Conservation (phyloP, 1,140 invertebrate species). For the Carposina sasakii region DNA sequence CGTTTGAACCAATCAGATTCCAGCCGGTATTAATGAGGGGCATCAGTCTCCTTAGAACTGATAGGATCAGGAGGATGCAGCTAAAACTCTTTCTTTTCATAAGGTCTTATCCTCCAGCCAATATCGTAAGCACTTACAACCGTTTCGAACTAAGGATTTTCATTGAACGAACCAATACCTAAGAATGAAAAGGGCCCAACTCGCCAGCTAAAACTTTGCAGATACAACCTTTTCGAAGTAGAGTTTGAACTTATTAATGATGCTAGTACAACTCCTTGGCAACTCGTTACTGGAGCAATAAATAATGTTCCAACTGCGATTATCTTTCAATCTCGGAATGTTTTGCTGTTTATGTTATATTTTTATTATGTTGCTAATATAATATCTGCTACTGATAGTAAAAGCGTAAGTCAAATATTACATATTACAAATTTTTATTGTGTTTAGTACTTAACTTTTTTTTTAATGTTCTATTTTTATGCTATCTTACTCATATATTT, state of each 20-base stretch:
- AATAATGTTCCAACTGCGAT: constrained; percentile 36
- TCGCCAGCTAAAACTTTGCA: constrained; percentile 10
- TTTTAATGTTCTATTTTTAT: no score
- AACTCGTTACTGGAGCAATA: constrained; percentile 45
- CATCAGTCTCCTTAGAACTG: constrained; percentile 31
- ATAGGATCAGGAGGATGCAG: constrained; percentile 26
- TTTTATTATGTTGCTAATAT: constrained; percentile 15
- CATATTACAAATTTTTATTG: no score
- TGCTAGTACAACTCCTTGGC: constrained; percentile 38
- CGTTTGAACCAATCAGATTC: constrained; percentile 26
- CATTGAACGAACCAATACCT: constrained; percentile 5
- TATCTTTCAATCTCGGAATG: constrained; percentile 31
- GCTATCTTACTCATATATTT: no score
- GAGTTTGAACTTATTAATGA: constrained; percentile 45
- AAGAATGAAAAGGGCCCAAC: constrained; percentile 10
- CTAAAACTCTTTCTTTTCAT: constrained; percentile 4
- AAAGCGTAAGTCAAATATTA: no score
- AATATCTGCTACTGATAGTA: constrained; percentile 16
- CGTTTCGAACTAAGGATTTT: constrained; percentile 17
- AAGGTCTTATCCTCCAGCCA: constrained; percentile 16
- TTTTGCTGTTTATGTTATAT: constrained; percentile 15
- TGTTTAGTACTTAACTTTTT: no score
- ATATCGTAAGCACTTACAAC: constrained; percentile 18
- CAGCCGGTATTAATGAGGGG: constrained; percentile 28
- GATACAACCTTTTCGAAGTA: constrained; percentile 38